Conservation (phyloP, 2,113 vertebrate genomes). For the Lichenostomus cassidix region DNA sequence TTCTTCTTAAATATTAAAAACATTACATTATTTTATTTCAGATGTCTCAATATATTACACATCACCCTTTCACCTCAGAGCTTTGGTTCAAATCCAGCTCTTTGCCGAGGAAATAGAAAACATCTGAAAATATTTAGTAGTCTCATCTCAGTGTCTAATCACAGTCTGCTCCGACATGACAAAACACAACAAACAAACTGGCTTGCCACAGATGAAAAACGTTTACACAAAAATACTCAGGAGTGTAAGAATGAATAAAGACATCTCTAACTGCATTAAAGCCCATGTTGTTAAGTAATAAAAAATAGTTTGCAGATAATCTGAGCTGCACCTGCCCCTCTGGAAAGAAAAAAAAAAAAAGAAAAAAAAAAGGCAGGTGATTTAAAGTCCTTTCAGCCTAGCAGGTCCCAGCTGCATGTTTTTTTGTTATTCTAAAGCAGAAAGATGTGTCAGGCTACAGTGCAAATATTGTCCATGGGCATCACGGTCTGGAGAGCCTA, state of each 20-base stretch:
- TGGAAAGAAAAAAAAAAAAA: neutral
- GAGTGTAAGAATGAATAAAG: constrained; percentile 59
- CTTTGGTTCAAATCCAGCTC: constrained; percentile 81
- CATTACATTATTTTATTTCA: constrained; percentile 78
- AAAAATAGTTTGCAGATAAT: constrained; percentile 30
- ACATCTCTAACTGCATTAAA: constrained; percentile 24
- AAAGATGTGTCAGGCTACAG: constrained; percentile 52
- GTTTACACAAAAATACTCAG: constrained; percentile 69
- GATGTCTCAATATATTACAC: constrained; percentile 82
- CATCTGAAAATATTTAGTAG: constrained; percentile 80
- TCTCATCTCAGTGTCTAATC: constrained; percentile 70
- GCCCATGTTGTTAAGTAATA: neutral
- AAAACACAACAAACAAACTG: constrained; percentile 76
- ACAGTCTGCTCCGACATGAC: constrained; percentile 67
- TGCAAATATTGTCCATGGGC: constrained; percentile 46
- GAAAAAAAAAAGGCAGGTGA: constrained; percentile 12
- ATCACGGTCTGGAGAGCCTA: constrained; percentile 10
- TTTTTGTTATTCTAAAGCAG: constrained; percentile 52
- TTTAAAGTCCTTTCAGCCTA: constrained; percentile 11
- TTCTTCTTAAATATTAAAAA: constrained; percentile 84
- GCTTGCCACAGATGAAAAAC: constrained; percentile 72
- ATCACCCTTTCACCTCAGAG: constrained; percentile 79
- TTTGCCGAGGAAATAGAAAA: constrained; percentile 76
- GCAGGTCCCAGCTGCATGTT: constrained; percentile 24
- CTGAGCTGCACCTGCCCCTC: constrained; percentile 53